A percentile compares a stretch with the other conserved stretches of the same genome.
phyloP scores from a whole-genome alignment of 2,113 vertebrate species.

The Bubo scandiacus region DNA sequence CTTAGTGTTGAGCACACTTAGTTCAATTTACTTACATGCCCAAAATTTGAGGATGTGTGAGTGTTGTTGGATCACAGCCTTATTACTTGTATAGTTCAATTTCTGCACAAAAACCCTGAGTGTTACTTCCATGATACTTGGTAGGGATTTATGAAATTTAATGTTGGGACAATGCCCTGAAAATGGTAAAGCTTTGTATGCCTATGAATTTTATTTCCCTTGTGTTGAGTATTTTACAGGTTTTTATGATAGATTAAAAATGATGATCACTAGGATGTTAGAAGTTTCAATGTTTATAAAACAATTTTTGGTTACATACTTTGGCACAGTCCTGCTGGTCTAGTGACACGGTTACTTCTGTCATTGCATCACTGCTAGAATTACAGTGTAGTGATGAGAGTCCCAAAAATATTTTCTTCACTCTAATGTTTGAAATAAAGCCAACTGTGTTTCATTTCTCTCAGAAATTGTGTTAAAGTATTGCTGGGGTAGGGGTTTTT shows the following conservation, averaged over 20 bases:
- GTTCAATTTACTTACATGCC: neutral
- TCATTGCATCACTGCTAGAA: neutral
- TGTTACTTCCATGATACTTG: neutral
- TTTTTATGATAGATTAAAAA: neutral
- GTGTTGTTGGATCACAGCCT: neutral
- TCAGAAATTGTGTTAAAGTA: neutral
- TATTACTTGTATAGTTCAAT: neutral
- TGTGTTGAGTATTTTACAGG: neutral
- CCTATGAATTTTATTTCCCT: neutral
- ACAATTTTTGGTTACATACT: neutral
- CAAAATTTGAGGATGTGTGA: neutral
- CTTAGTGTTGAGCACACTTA: neutral
- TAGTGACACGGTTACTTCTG: neutral
- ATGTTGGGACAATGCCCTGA: neutral
- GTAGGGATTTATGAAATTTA: neutral
- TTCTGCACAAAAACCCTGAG: accelerated
- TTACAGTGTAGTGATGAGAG: neutral
- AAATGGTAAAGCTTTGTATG: neutral
- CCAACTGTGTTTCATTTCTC: neutral
- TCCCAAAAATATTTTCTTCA: neutral
- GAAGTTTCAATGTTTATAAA: neutral
- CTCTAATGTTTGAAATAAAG: neutral
- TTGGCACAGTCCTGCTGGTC: neutral
- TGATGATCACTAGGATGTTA: neutral
- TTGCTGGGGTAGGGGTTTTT: neutral